Base-by-base conservation (phyloP, 2,113 vertebrate genomes). In the Hyaena hyaena region DNA sequence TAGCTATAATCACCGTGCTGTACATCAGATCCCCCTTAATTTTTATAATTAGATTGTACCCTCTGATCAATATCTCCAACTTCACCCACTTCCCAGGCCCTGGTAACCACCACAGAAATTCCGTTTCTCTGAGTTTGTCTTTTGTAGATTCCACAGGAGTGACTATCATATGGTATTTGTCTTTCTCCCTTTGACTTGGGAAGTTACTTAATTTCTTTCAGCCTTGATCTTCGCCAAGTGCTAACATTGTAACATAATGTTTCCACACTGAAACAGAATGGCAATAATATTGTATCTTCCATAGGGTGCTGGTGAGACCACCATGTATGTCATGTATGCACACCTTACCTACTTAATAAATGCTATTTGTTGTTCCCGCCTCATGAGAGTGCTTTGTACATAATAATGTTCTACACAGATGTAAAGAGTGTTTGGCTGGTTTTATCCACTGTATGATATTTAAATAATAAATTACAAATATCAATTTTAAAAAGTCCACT, bases 181-280 rank as follows among this genome's bases (percentile, higher is more conserved):
- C 55, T 74, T 68, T 76, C 43, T 61, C 65, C 65, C 35, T 39
- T 65, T 93, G 58, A 81, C 43, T 73, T 88, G 55, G 26, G 43
- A 82, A 88, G 53, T 79, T 79, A 58, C 24, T 89, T 74, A 28
- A 95, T 87, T 74, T 76, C 43, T 91, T 73, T 50, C 71, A 90
- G 16, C 79, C 63, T 88, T 63, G 21, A 71, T 93, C 90, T 92
- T 33, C 82, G 35, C 61, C 45, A 88, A 28, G 16, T 82, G 19
- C 90, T 88, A 81, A 82, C 45, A 31, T 24, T 94, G 31, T 50
- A 77, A 74, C 17, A 86, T 80, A 87, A 91, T 45, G 39, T 88
- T 73, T 96, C 50, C 33, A 92, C 19, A 55, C 2, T 43, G 43
- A 96, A 93, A 69, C n/a, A 71, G 48, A 65, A 45, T 10, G 31